Percentiles rank a stretch among this genome's conserved stretches.
These are phyloP conservation scores for Lepidurus arcticus DNA, from an alignment of 1,140 invertebrate species.

Conservation along the genomic window DNA sequence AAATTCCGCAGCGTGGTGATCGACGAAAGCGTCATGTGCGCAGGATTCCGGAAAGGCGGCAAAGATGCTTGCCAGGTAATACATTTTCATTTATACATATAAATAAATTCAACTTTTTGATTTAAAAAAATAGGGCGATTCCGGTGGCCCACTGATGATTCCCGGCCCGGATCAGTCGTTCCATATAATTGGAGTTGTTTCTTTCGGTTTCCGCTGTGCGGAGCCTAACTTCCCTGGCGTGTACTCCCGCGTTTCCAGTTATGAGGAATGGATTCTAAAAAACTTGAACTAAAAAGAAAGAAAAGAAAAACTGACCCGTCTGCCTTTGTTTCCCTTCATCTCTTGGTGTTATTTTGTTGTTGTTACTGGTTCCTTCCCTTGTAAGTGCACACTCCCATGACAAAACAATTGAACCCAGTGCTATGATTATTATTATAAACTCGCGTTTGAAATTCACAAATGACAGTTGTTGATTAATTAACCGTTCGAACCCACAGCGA, in stretches of 20 bases:
- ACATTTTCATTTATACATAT: no score
- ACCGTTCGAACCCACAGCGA: background rate
- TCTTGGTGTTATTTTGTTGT: background rate
- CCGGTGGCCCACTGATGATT: slow-evolving; percentile 73
- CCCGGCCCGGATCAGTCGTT: slow-evolving; percentile 45
- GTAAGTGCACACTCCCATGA: background rate
- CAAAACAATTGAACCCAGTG: background rate
- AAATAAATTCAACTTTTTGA: background rate
- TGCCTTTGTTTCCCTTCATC: background rate
- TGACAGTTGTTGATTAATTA: background rate
- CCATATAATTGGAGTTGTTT: slow-evolving; percentile 65
- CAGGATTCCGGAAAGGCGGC: slow-evolving; percentile 28
- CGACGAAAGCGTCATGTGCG: slow-evolving; percentile 29
- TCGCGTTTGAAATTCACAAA: background rate
- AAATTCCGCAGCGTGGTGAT: slow-evolving; percentile 1
- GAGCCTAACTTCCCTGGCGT: slow-evolving; percentile 66
- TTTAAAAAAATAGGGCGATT: slow-evolving; percentile 58
- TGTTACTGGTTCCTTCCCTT: background rate
- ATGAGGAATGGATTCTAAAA: slow-evolving; percentile 45
- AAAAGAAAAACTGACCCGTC: background rate
- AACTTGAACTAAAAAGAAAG: slow-evolving; percentile 34
- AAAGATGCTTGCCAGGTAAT: slow-evolving; percentile 30
- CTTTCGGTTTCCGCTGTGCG: slow-evolving; percentile 67
- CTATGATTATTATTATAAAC: background rate
- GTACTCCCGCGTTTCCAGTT: slow-evolving; percentile 62